A percentile compares a stretch with the other conserved stretches of the same genome.
These are phyloP conservation scores for Chorisops tibialis DNA, from an alignment of 2,888 invertebrate species.

Conservation along the genomic window DNA sequence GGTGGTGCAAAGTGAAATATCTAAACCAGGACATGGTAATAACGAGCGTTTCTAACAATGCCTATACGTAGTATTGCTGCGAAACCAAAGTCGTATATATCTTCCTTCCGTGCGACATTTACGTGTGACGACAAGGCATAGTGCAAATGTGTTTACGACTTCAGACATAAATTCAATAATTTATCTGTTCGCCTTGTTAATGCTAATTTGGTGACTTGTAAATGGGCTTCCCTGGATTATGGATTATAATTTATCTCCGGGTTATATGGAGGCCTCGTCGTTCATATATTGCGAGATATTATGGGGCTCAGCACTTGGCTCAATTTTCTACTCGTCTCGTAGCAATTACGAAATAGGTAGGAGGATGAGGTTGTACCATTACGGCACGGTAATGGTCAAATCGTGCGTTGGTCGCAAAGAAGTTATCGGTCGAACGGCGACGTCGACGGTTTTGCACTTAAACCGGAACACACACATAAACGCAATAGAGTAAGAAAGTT, in stretches of 20 bases:
- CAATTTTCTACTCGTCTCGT: constrained; percentile 17
- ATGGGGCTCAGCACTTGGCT: constrained; percentile 16
- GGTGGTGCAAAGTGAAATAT: not conserved
- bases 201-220: constrained; percentile 34
- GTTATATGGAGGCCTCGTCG: not conserved
- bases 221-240: constrained; percentile 32
- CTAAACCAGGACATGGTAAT: constrained; percentile 18
- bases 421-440: not conserved
- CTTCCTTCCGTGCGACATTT: constrained; percentile 10
- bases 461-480: not conserved
- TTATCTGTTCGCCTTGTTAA: constrained; percentile 32
- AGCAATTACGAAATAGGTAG: constrained; percentile 26
- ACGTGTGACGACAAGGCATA: constrained; percentile 28
- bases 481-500: not conserved
- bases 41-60: not conserved
- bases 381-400: constrained; percentile 12
- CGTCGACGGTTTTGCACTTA: not conserved
- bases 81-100: constrained; percentile 11
- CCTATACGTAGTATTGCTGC: not conserved
- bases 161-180: constrained; percentile 33
- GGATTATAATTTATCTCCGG: constrained; percentile 30
- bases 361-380: constrained; percentile 7
- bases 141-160: constrained; percentile 33
- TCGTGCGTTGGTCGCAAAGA: constrained; percentile 2
- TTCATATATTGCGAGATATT: too few species aligned